These are phyloP conservation scores for Drosophila sordidapex DNA, from an alignment of 2,888 invertebrate species.

Conservation along the genomic window DNA sequence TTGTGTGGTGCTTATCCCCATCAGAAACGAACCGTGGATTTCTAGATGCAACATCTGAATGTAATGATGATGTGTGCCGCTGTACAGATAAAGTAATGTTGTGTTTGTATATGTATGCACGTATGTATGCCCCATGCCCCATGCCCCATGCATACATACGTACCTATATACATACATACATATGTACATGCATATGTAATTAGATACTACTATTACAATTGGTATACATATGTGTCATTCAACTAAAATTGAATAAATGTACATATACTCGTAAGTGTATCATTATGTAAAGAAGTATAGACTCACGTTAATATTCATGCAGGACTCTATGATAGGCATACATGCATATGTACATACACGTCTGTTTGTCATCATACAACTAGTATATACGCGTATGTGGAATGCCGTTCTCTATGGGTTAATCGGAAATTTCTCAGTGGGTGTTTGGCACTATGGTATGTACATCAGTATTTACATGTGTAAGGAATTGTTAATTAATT, in stretches of 20 bases:
- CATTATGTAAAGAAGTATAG: slow-evolving; percentile 7
- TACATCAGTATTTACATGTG: slow-evolving; percentile 27
- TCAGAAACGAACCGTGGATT: slow-evolving; percentile 26
- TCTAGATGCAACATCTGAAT: slow-evolving; percentile 27
- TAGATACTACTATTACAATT: neutral
- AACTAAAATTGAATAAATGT: slow-evolving; percentile 23
- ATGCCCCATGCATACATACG: slow-evolving; percentile 21
- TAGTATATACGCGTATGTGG: slow-evolving; percentile 2
- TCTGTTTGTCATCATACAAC: slow-evolving; percentile 1
- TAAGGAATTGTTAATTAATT: slow-evolving; percentile 16
- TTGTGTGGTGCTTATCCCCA: slow-evolving; percentile 16
- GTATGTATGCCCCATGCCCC: slow-evolving; percentile 11
- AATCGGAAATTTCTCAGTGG: neutral
- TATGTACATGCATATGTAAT: slow-evolving; percentile 22
- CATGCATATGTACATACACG: slow-evolving; percentile 37
- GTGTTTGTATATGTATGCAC: slow-evolving; percentile 12
- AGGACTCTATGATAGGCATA: slow-evolving; percentile 21
- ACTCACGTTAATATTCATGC: slow-evolving; percentile 37
- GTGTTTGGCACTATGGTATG: slow-evolving; percentile 1
- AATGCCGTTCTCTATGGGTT: slow-evolving; percentile 11
- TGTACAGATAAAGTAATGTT: slow-evolving; percentile 35
- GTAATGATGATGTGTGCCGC: slow-evolving; percentile 37
- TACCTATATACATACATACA: slow-evolving; percentile 26
- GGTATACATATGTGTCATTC: slow-evolving; percentile 7
- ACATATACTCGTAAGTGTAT: slow-evolving; percentile 11